These are phyloP conservation scores for Eurosta solidaginis DNA, from an alignment of 1,140 invertebrate genomes.

Conservation along the genomic window DNA sequence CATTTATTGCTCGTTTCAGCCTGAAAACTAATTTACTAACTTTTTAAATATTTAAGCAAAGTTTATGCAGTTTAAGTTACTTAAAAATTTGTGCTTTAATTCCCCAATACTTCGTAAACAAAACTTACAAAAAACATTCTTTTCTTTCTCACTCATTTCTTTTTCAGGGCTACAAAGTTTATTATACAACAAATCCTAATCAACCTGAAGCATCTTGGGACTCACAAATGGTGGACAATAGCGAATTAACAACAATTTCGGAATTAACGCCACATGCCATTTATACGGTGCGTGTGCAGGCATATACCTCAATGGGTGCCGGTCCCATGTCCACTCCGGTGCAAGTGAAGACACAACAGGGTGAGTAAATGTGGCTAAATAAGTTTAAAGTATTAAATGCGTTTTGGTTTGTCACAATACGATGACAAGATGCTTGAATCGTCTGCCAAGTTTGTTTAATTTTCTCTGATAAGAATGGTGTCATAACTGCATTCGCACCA, in stretches of 20 bases:
- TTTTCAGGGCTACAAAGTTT: conserved; percentile 93
- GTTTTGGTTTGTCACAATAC: too few species aligned
- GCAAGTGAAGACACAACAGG: conserved; percentile 95
- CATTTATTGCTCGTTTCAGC: too few species aligned
- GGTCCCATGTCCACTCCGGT: conserved; percentile 89
- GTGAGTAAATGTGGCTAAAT: conserved; percentile 63
- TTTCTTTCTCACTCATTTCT: conserved; percentile 32
- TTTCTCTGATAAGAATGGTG: too few species aligned
- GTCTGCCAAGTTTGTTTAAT: too few species aligned
- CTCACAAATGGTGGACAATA: conserved; percentile 90
- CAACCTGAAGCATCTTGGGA: conserved; percentile 88
- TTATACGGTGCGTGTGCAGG: conserved; percentile 90
- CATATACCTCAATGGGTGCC: conserved; percentile 87
- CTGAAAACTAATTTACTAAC: too few species aligned
- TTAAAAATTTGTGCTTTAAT: not conserved
- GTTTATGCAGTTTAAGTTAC: not conserved
- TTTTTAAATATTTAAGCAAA: not conserved
- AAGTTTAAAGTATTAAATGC: not conserved
- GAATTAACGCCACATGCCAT: conserved; percentile 86
- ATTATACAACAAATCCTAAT: conserved; percentile 88
- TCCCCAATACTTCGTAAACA: not conserved
- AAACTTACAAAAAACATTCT: not conserved
- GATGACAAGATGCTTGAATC: too few species aligned
- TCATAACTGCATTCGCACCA: too few species aligned
- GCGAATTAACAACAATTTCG: conserved; percentile 89